phyloP scores from a whole-genome alignment of 2,888 invertebrate species.

The Cephus sareptanus region DNA sequence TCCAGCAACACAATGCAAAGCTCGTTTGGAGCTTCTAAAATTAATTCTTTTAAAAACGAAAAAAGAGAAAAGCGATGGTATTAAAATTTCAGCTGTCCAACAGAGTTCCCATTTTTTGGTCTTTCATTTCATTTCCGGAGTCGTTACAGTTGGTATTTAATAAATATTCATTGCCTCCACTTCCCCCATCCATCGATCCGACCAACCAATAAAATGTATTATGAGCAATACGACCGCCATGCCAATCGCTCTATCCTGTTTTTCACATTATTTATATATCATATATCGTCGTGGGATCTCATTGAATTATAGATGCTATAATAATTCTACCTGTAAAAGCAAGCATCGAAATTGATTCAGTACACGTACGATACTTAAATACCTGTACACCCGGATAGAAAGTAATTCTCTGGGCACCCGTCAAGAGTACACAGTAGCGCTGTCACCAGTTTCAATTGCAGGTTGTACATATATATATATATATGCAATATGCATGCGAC shows the following conservation, averaged over 20 bases:
- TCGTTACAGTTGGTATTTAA: not conserved
- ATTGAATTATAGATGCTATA: not conserved
- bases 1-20: not conserved
- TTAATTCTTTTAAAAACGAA: not conserved
- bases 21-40: not conserved
- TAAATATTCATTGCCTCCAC: not conserved
- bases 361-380: conserved; percentile 14
- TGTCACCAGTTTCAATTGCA: not conserved
- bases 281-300: not conserved
- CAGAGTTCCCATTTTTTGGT: not conserved
- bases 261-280: not conserved
- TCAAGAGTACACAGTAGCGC: not conserved
- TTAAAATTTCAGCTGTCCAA: not conserved
- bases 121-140: not conserved
- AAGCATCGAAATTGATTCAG: conserved; percentile 17
- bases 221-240: not conserved
- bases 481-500: not conserved
- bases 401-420: not conserved
- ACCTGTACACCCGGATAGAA: conserved; percentile 11
- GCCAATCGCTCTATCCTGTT: not conserved
- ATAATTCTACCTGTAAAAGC: not conserved
- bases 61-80: not conserved
- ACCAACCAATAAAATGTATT: not conserved
- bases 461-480: not conserved
- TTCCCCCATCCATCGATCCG: not conserved